A percentile compares a stretch with the other conserved stretches of the same genome.
Conservation (phyloP, 2,113 vertebrate species). For the Cryptoleucopteryx plumbea region DNA sequence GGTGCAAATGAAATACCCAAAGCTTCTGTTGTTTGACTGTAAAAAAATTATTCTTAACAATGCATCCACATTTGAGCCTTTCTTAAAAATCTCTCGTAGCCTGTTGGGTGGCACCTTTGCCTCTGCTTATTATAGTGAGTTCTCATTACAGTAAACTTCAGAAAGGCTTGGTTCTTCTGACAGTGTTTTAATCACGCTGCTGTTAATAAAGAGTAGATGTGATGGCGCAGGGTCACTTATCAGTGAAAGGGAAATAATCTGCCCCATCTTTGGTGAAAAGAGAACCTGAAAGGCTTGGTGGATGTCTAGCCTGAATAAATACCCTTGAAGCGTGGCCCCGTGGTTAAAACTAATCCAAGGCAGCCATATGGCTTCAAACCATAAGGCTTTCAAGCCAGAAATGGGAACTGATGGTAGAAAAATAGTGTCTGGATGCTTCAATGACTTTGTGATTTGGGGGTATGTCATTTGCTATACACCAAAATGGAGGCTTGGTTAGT, state of each 20-base stretch:
- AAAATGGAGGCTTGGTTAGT: background rate
- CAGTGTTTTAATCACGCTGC: background rate
- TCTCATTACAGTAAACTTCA: background rate
- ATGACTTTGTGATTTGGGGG: background rate
- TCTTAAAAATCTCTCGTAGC: rapidly evolving
- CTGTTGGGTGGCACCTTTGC: background rate
- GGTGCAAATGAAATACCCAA: background rate
- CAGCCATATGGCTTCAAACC: background rate
- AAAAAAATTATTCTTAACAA: background rate
- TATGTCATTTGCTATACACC: background rate
- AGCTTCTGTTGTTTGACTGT: background rate
- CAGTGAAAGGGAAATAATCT: background rate
- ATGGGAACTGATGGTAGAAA: background rate
- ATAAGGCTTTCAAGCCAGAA: background rate
- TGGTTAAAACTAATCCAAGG: background rate
- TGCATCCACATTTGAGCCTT: background rate
- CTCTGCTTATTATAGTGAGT: background rate
- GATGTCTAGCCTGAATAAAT: background rate
- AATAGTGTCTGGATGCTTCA: background rate
- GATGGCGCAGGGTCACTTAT: background rate
- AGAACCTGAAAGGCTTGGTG: background rate
- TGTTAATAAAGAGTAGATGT: background rate
- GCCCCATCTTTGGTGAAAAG: background rate
- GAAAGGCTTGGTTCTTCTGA: background rate
- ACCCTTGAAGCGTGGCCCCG: rapidly evolving